Conservation (phyloP, 2,797 vertebrate genomes). For the Euphonia xanthogaster region DNA sequence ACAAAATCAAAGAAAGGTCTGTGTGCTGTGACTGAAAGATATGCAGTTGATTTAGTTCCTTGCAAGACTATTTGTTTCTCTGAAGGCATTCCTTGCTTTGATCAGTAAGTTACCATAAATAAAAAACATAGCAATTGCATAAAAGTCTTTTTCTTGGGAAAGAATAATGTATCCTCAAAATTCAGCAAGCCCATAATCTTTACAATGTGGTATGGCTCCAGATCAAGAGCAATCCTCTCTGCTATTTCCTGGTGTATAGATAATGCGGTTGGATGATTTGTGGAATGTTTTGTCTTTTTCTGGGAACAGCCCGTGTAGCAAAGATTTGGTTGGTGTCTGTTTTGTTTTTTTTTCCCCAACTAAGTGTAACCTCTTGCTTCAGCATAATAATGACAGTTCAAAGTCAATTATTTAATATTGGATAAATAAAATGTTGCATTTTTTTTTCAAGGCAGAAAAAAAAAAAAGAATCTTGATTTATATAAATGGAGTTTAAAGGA, state of each 20-base stretch:
- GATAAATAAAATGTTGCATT: background rate
- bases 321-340: background rate
- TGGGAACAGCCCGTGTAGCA: background rate
- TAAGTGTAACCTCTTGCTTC: background rate
- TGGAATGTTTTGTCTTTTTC: slow-evolving; percentile 19
- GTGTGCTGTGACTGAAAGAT: slow-evolving; percentile 24
- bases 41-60: slow-evolving; percentile 22
- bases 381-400: background rate
- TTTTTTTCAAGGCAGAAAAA: background rate
- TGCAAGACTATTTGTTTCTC: slow-evolving; percentile 9
- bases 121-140: slow-evolving; percentile 36
- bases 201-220: slow-evolving; percentile 26
- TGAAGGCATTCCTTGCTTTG: slow-evolving; percentile 56
- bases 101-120: slow-evolving; percentile 60
- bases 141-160: slow-evolving; percentile 14
- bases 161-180: slow-evolving; percentile 21
- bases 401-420: background rate
- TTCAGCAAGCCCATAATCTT: background rate
- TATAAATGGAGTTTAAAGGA: background rate
- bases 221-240: slow-evolving; percentile 39
- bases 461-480: background rate
- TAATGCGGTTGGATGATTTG: background rate
- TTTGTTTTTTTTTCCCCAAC: accelerated
- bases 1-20: slow-evolving; percentile 23
- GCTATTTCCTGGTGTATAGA: slow-evolving; percentile 33